Conservation (phyloP, 2,113 vertebrate genomes). For the Scytalopus superciliaris region DNA sequence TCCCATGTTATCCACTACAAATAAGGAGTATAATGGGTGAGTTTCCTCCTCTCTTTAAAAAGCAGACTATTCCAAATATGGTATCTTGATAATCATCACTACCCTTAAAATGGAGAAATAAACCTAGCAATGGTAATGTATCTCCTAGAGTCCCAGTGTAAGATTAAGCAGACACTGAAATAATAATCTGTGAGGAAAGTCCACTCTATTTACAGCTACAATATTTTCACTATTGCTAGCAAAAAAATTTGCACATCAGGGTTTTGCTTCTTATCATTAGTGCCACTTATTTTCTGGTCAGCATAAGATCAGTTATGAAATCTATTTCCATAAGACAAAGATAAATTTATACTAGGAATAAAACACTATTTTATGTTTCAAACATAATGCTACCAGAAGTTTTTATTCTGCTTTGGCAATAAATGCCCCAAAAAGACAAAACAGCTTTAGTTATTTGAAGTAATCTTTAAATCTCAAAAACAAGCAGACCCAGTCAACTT, state of each 20-base stretch:
- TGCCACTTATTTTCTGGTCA: neutral
- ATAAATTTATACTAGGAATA: neutral
- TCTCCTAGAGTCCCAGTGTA: neutral
- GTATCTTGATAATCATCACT: neutral
- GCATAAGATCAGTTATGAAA: neutral
- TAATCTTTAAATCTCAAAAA: neutral
- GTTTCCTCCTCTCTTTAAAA: neutral
- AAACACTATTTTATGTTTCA: neutral
- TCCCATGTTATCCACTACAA: neutral
- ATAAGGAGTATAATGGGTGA: rapidly evolving
- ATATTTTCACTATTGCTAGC: neutral
- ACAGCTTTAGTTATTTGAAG: neutral
- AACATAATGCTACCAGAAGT: neutral
- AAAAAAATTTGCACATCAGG: neutral
- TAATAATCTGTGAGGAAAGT: neutral
- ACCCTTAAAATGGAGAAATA: neutral
- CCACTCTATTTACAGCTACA: neutral
- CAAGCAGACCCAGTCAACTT: neutral
- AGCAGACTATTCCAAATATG: neutral
- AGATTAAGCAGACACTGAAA: neutral
- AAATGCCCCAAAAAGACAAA: neutral
- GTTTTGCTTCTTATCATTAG: neutral
- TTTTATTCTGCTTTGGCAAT: neutral
- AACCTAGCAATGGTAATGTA: neutral
- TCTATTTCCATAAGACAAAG: neutral